Evolutionary conservation across 2,797 vertebrate species (phyloP), one percentile per base, ranked within the genome.

Genomic region (Halcyon chelicuti): DNA sequence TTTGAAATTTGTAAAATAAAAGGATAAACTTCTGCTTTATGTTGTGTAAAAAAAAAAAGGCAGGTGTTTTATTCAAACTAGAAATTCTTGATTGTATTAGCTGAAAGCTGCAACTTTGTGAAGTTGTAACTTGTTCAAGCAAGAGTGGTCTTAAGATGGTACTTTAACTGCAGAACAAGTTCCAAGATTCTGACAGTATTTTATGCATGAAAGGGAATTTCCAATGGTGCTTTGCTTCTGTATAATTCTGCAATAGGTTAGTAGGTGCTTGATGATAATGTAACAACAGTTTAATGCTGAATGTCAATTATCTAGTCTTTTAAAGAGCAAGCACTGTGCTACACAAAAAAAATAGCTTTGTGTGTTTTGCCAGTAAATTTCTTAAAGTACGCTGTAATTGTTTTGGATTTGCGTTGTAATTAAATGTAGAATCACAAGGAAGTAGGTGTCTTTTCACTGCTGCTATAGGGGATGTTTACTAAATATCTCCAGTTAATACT

Each of bases 301-400:
- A 49, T 84, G 77, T 86, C 74, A 67, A 1, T 90, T 94, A 81
- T 14, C 14, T 76, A 54, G 70, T 84, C 63, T 92, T 74, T 61
- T 12, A 67, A 92, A 93, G 67, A 87, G 54, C 90, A 90, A 94
- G 71, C 85, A 55, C 68, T 76, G 19, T 78, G 62, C 73, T 95
- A 79, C 68, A 52, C 76, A 79, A 86, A 76, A 77, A 54, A 49
- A 14, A 2, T 3, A 70, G 25, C 28, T 80, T 91, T 4, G 5
- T n/a, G 12, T 77, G 35, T 90, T 97, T 92, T 58, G 37, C 42
- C 62, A 91, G 75, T 67, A 65, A 58, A 61, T 42, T 76, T 93
- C 70, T 82, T 77, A 81, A 60, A 74, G 66, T 55, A 78, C 3
- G 1, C 47, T 44, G 21, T 52, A 71, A 44, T 88, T 85, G 51